Evolutionary conservation across 2,888 invertebrate genomes (phyloP).

Genomic region (Coelopa pilipes): DNA sequence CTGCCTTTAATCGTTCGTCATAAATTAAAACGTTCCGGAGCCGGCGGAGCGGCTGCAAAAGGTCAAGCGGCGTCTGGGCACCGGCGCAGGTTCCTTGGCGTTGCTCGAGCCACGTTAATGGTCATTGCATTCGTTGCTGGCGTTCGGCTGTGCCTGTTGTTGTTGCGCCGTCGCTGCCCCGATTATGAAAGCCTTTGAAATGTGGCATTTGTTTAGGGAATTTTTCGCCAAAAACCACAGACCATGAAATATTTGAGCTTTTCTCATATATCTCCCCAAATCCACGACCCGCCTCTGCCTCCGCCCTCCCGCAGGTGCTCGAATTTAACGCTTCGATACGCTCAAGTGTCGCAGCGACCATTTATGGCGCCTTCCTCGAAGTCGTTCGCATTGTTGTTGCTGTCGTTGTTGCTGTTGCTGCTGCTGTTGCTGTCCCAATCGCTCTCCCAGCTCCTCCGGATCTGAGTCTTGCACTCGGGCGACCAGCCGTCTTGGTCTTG

Average conservation of each 20-base stretch:
- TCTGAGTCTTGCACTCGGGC: neutral
- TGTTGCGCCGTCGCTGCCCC: neutral
- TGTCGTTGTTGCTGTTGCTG: slow-evolving; percentile 39
- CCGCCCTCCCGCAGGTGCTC: neutral
- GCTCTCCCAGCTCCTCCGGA: too few species aligned
- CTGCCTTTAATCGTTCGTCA: slow-evolving; percentile 1
- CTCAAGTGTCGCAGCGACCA: slow-evolving; percentile 23
- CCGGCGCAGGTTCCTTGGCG: too few species aligned
- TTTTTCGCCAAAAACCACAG: neutral
- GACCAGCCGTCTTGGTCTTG: neutral
- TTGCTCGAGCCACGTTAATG: too few species aligned
- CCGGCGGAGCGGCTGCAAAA: too few species aligned
- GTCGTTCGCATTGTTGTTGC: neutral
- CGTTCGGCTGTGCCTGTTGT: too few species aligned
- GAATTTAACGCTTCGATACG: slow-evolving; percentile 27
- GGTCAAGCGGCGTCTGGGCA: too few species aligned
- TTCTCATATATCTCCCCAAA: neutral
- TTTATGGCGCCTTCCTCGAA: slow-evolving; percentile 15
- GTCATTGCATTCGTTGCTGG: too few species aligned
- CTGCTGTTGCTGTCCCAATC: slow-evolving; percentile 42
- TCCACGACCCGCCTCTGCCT: neutral
- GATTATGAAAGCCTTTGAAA: slow-evolving; percentile 3
- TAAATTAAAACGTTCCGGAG: neutral
- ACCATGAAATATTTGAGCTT: neutral
- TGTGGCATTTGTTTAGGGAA: slow-evolving; percentile 11